Percentiles rank a stretch among this genome's conserved stretches.
Conservation (phyloP, 2,113 vertebrate species). For the Sinosuthora webbiana region DNA sequence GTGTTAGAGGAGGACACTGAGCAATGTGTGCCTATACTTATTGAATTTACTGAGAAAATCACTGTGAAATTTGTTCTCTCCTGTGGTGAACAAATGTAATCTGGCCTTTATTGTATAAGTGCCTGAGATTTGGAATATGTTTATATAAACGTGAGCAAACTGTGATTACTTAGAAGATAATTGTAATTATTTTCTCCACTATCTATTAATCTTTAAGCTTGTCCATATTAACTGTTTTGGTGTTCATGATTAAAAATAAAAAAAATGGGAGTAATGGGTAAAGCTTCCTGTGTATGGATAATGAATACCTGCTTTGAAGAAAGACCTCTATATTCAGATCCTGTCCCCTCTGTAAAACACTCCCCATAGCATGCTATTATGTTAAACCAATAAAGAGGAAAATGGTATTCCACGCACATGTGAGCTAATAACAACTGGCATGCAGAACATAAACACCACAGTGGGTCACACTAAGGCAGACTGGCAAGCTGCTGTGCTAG, state of each 20-base stretch:
- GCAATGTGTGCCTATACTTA: not conserved
- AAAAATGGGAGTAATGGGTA: not conserved
- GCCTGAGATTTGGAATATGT: not conserved
- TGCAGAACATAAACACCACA: slow-evolving; percentile 67
- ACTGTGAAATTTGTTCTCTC: not conserved
- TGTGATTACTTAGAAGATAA: not conserved
- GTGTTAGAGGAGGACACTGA: not conserved
- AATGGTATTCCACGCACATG: slow-evolving; percentile 46
- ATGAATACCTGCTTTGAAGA: slow-evolving; percentile 26
- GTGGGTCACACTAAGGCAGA: slow-evolving; percentile 34
- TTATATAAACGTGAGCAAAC: not conserved
- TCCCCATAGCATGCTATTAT: slow-evolving; percentile 33
- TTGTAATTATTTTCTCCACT: not conserved
- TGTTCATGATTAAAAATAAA: not conserved
- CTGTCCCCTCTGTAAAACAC: slow-evolving; percentile 10
- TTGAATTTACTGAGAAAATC: not conserved
- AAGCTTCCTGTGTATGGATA: not conserved
- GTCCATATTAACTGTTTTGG: not conserved
- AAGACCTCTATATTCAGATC: slow-evolving; percentile 2
- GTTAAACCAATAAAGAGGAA: slow-evolving; percentile 59
- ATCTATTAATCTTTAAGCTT: not conserved
- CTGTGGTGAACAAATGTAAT: not conserved
- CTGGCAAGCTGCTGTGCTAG: slow-evolving; percentile 57
- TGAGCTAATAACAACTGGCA: slow-evolving; percentile 69
- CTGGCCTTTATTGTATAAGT: not conserved